Percentiles rank a stretch among this genome's conserved stretches.
Conservation (phyloP, 2,113 vertebrate genomes). For the Cyphomyrus plagiostoma region DNA sequence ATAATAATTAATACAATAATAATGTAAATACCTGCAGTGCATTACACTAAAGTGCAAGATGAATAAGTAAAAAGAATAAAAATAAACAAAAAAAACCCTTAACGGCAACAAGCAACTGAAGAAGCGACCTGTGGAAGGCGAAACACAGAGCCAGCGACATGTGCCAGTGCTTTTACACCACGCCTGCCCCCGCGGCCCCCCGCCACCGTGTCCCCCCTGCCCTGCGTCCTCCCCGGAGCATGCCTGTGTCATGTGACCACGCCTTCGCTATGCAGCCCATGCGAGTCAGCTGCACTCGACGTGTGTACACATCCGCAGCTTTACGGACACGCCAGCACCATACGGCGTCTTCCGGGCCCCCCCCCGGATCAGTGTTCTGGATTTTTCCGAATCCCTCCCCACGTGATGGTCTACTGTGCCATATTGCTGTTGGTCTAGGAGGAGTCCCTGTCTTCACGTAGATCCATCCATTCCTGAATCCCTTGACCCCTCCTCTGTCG, state of each 20-base stretch:
- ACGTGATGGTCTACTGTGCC: neutral
- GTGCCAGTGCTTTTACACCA: neutral
- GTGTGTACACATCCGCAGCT: neutral
- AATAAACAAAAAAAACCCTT: neutral
- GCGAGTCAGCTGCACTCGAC: neutral
- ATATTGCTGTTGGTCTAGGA: neutral
- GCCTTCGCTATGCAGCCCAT: neutral
- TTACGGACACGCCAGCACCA: neutral
- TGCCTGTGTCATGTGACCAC: neutral
- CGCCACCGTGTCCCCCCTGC: neutral
- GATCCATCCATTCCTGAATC: neutral
- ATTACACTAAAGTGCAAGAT: slow-evolving; percentile 12
- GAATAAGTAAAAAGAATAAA: neutral
- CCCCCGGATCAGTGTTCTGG: neutral
- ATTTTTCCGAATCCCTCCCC: neutral
- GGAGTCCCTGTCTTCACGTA: neutral
- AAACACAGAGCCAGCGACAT: neutral
- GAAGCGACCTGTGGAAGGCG: neutral
- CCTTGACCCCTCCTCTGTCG: neutral
- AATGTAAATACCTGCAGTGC: slow-evolving; percentile 16
- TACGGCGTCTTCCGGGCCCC: neutral
- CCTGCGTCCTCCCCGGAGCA: neutral
- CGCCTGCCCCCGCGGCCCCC: neutral
- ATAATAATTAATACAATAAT: neutral
- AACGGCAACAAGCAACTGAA: neutral